phyloP scores from a whole-genome alignment of 2,797 vertebrate genomes.

The Argya squamiceps region DNA sequence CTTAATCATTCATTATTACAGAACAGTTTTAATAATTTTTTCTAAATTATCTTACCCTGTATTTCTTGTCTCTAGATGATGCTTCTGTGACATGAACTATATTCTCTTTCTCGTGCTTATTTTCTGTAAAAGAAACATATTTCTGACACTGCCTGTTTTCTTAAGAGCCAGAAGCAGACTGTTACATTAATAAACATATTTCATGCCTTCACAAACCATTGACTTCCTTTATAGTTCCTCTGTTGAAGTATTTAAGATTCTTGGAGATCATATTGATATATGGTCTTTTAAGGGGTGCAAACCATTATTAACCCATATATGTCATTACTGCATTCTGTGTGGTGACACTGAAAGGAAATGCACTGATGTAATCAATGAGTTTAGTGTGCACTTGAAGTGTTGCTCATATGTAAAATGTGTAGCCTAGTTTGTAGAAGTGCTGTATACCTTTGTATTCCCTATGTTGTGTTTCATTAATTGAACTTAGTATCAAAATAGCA shows the following conservation, averaged over 20 bases:
- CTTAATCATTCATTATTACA: neutral
- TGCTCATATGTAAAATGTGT: neutral
- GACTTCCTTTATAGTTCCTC: neutral
- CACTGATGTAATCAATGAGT: neutral
- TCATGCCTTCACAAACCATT: neutral
- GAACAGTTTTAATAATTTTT: neutral
- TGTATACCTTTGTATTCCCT: neutral
- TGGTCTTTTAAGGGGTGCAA: neutral
- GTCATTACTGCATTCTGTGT: neutral
- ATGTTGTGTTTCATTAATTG: neutral
- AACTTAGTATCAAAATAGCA: neutral
- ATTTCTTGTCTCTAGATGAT: neutral
- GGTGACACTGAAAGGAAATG: neutral
- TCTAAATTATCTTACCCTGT: neutral
- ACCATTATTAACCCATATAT: neutral
- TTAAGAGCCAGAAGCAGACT: neutral
- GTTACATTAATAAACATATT: neutral
- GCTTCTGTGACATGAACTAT: neutral
- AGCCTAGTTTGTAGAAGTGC: neutral
- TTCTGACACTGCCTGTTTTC: neutral
- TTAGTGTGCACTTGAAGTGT: slow-evolving; percentile 59
- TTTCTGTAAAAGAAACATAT: neutral
- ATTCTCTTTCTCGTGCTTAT: neutral
- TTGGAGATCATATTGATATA: fast-evolving
- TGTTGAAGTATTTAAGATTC: neutral